phyloP scores from a whole-genome alignment of 2,113 vertebrate genomes.

The Ophiodon elongatus region DNA sequence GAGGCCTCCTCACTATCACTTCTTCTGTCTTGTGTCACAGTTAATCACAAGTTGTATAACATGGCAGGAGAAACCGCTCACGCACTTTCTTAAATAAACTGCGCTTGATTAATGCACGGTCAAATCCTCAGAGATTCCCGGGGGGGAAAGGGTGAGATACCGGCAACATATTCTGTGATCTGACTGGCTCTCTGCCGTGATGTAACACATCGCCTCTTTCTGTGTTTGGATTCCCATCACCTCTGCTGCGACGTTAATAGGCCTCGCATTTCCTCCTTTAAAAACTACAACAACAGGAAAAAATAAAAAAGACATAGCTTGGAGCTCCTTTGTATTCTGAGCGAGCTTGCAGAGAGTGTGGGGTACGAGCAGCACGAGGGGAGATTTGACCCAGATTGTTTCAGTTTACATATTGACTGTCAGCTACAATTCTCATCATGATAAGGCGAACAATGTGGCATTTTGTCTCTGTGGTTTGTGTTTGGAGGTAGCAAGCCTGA shows the following conservation, averaged over 20 bases:
- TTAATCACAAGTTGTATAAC: constrained; percentile 9
- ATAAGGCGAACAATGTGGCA: constrained; percentile 30
- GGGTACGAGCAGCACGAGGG: constrained; percentile 11
- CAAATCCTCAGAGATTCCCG: constrained; percentile 3
- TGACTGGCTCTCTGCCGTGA: neutral
- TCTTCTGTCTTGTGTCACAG: constrained; percentile 51
- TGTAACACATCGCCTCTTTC: neutral
- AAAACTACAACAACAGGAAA: neutral
- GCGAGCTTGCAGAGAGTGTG: constrained; percentile 34
- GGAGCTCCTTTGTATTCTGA: neutral
- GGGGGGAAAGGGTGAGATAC: constrained; percentile 8
- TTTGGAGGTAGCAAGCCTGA: constrained; percentile 21
- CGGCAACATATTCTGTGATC: neutral
- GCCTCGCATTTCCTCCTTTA: constrained; percentile 15
- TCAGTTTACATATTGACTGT: constrained; percentile 39
- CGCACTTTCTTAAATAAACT: constrained; percentile 30
- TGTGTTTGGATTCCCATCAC: constrained; percentile 35
- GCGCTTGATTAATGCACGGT: constrained; percentile 29
- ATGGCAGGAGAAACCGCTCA: neutral
- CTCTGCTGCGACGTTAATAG: no score
- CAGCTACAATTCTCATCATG: constrained; percentile 39
- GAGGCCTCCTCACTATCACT: constrained; percentile 24
- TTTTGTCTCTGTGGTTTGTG: constrained; percentile 47
- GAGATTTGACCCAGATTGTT: constrained; percentile 75
- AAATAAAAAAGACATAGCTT: neutral